phyloP scores from a whole-genome alignment of 2,113 vertebrate species.

The Podarcis cretensis region DNA sequence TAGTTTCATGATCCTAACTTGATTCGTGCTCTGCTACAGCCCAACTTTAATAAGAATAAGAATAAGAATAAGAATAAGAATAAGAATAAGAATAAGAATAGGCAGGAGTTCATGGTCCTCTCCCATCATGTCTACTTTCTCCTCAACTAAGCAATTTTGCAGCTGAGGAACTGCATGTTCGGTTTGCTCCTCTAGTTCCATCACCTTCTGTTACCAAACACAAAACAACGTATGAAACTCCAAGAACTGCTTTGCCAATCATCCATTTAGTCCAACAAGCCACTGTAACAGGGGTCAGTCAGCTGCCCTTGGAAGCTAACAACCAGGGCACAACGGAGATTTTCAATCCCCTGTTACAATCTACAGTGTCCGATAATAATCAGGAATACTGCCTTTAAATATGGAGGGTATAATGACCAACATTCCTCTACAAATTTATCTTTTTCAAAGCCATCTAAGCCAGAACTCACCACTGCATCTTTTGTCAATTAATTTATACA shows the following conservation, averaged over 20 bases:
- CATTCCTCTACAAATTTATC: neutral
- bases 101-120: neutral
- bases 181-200: accelerated
- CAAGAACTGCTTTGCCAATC: neutral
- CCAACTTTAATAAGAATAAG: no score
- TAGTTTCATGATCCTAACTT: no score
- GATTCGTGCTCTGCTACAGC: neutral
- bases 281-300: neutral
- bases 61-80: no score
- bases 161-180: neutral
- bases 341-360: neutral
- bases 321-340: neutral
- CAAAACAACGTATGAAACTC: neutral
- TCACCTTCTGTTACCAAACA: neutral
- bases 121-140: neutral
- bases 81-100: no score
- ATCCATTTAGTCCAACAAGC: neutral
- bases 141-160: neutral
- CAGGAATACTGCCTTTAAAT: neutral
- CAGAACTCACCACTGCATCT: neutral
- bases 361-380: neutral
- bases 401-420: neutral
- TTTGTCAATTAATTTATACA: neutral
- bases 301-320: neutral
- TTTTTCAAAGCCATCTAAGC: neutral